Base-by-base conservation (phyloP, 1,140 invertebrate species). In the Coptotermes formosanus region DNA sequence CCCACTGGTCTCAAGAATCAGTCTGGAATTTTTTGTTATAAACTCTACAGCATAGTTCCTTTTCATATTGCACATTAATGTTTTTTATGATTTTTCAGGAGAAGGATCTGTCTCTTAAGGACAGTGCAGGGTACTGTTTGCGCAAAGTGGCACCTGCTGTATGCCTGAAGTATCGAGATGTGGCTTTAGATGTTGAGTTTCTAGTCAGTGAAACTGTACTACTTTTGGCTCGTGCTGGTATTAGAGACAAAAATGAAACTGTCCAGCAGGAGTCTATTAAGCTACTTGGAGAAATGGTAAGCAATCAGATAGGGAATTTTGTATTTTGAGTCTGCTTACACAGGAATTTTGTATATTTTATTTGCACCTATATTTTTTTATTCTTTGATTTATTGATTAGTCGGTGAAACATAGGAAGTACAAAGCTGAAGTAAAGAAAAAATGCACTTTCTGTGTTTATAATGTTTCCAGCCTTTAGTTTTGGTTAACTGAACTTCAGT, bases 71-170 rank as follows among this genome's bases (percentile, higher is more conserved):
- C 9, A 45, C 25, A 83, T 38, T 25, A 83, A 38, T 81, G 43
- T 43, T 82, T 23, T 59, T 85, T 87, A 43, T 86, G 85, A 32
- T n/a, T 30, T 88, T 89, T 64, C 85, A 91, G 88, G 95, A 95
- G 87, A 95, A 95, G 87, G 98, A 99, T 90, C 92, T 98, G 86
- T 96, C 97, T 2, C 90, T 99, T 84, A 92, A 94, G 83, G 97
- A 97, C 87, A 94, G 93, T 89, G 94, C 97, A n/a, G 93, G 94
- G 0, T 91, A 95, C 87, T 95, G 95, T 89, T 90, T 99, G 30
- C 89, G 96, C 93, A 90, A 92, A 89, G 86, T 93, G 94, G 89
- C 93, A 92, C 86, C 93, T 93, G 25, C 92, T 92, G 89, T 93
- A 94, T 44, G 91, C 93, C 85, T 93, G 14, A 75, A 87, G 59